A percentile compares a stretch with the other conserved stretches of the same genome.
phyloP scores from a whole-genome alignment of 2,888 invertebrate species.

The Caenorhabditis becei region DNA sequence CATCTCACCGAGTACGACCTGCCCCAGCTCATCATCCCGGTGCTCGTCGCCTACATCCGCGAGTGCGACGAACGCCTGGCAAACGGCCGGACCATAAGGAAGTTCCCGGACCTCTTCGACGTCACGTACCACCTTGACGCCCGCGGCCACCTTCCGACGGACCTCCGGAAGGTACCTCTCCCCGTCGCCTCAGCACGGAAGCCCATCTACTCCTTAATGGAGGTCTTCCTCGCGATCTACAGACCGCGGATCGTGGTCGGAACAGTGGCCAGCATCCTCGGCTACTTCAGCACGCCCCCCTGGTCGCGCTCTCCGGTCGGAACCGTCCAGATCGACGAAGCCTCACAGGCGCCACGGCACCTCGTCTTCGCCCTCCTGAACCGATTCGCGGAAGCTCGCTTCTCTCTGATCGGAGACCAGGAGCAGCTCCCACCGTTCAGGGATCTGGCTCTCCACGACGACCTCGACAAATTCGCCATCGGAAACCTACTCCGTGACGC shows the following conservation, averaged over 20 bases:
- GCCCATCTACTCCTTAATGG: background rate
- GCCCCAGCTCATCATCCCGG: background rate
- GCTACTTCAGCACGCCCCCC: background rate
- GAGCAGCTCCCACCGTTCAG: background rate
- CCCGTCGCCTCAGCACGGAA: background rate
- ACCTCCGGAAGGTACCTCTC: background rate
- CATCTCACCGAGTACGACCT: background rate
- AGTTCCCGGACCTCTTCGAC: too few relatives aligned
- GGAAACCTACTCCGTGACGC: background rate
- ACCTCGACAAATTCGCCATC: background rate
- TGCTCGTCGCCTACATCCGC: background rate
- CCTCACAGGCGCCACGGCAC: background rate
- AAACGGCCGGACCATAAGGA: too few relatives aligned
- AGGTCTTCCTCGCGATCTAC: background rate
- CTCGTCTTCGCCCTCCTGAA: background rate
- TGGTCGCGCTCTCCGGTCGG: background rate
- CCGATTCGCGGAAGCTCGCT: background rate
- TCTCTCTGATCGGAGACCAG: background rate
- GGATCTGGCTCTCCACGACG: background rate
- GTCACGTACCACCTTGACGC: too few relatives aligned
- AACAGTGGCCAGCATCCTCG: background rate
- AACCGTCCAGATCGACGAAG: conserved; percentile 2
- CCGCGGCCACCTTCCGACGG: background rate
- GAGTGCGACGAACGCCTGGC: background rate
- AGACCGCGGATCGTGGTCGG: background rate